Evolutionary conservation across 1,140 invertebrate species (phyloP).

Genomic region (Hycleus phaleratus): DNA sequence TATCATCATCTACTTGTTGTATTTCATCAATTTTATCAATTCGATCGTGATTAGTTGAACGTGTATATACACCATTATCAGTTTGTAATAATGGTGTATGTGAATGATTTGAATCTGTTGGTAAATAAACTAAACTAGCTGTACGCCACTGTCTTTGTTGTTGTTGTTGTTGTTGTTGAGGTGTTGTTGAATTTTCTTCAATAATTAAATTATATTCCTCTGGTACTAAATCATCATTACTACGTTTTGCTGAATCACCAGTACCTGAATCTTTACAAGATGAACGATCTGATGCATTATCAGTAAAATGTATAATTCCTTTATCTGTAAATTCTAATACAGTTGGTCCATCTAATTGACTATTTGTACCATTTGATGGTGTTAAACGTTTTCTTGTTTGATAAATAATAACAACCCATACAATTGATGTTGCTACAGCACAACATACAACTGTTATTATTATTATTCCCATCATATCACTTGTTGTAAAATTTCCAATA

Average conservation of each 20-base stretch:
- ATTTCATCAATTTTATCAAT: constrained; percentile 6
- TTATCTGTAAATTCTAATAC: constrained; percentile 19
- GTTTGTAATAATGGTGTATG: constrained; percentile 29
- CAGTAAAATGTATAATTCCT: constrained; percentile 15
- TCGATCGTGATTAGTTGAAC: constrained; percentile 36
- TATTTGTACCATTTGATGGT: constrained; percentile 1
- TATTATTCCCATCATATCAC: constrained; percentile 74
- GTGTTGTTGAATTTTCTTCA: neutral
- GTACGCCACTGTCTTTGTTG: constrained; percentile 5
- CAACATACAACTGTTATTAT: constrained; percentile 85
- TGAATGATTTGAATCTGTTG: constrained; percentile 16
- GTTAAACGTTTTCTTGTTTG: constrained; percentile 63
- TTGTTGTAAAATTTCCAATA: constrained; percentile 34
- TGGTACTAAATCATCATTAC: constrained; percentile 41
- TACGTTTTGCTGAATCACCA: constrained; percentile 58
- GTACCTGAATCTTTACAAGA: constrained; percentile 60
- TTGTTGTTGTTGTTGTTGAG: neutral
- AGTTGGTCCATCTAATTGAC: neutral
- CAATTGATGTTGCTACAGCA: constrained; percentile 77
- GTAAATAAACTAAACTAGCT: constrained; percentile 22
- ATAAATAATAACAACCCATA: constrained; percentile 90
- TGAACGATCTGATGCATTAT: constrained; percentile 44
- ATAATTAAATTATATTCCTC: constrained; percentile 13
- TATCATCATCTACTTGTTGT: neutral
- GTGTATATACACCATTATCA: constrained; percentile 17